Base-by-base conservation (phyloP, 2,797 vertebrate genomes). In the Anguilla megastoma region DNA sequence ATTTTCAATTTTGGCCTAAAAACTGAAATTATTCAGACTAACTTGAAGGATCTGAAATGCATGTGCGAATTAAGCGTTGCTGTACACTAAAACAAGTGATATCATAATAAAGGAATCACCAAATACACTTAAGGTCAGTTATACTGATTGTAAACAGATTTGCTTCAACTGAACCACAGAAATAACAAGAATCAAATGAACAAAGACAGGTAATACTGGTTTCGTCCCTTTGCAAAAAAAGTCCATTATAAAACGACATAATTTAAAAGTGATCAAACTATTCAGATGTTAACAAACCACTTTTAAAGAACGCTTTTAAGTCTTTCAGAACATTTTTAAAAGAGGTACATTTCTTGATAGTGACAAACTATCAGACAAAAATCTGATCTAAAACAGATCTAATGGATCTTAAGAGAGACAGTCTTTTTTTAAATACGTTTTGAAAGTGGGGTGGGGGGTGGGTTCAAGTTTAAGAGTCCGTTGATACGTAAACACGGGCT, bases 161-260 rank as follows among this genome's bases (percentile, higher is more conserved):
- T 66, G n/a, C 50, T 87, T 87, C 27, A 87, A 54, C 54, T 66
- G 41, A 60, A 36, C 36, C 86, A n/a, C 41, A 82, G 60, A 52
- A 12, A 69, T 84, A 71, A 60, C 18, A 71, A 10, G 50, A 84
- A 84, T 71, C 10, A 48, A 48, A 71, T 71, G 30, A 45, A 71
- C 24, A 80, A 48, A 79, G 1, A n/a, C 45, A 82, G 0, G 18
- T 76, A 76, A 41, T 82, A 50, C 41, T 52, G 84, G 27, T 60
- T 33, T 58, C 56, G 30, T 41, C 54, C 27, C n/a, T 30, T 58
- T 6, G 21, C 41, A 85, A 58, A 85, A 85, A 33, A 18, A 69
- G n/a, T 84, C 27, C 60, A 69, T 69, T 33, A 60, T 58, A 58
- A 85, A 58, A 54, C 14, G 0, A 58, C n/a, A 85, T 27, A 58